These are phyloP conservation scores for Tinea trinotella DNA, from an alignment of 2,888 invertebrate genomes.

Conservation along the genomic window DNA sequence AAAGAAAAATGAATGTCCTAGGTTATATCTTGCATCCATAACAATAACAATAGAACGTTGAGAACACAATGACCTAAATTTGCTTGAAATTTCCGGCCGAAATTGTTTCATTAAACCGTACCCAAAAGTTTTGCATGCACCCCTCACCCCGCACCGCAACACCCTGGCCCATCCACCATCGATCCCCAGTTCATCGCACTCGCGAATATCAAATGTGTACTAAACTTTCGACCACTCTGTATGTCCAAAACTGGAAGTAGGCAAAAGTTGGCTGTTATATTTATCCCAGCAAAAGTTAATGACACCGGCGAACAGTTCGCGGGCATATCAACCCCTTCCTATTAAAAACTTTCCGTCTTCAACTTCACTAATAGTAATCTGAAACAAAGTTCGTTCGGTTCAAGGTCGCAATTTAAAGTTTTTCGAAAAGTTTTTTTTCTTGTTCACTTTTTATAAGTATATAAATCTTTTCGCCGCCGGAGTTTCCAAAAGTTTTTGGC, in stretches of 20 bases:
- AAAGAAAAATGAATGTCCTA: not conserved
- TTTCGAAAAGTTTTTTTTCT: slow-evolving; percentile 68
- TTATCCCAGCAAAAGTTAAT: slow-evolving; percentile 35
- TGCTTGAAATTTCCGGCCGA: slow-evolving; percentile 39
- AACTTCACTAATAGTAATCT: slow-evolving; percentile 69
- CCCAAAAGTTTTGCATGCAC: slow-evolving; percentile 56
- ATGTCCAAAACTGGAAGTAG: slow-evolving; percentile 20
- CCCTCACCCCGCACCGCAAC: slow-evolving; percentile 30
- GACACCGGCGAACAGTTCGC: slow-evolving; percentile 33
- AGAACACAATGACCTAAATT: slow-evolving; percentile 57
- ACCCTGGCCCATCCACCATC: slow-evolving; percentile 29
- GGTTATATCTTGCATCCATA: not conserved
- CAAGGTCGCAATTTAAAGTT: slow-evolving; percentile 75
- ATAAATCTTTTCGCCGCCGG: slow-evolving; percentile 72
- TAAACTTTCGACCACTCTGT: slow-evolving; percentile 30
- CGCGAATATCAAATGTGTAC: slow-evolving; percentile 38
- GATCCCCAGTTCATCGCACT: slow-evolving; percentile 55
- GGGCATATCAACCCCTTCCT: slow-evolving; percentile 49
- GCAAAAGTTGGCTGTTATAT: slow-evolving; percentile 42
- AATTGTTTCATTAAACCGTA: slow-evolving; percentile 63
- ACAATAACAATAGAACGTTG: slow-evolving; percentile 1
- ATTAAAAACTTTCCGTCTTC: slow-evolving; percentile 58
- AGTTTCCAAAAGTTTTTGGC: slow-evolving; percentile 70
- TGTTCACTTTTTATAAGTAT: slow-evolving; percentile 71
- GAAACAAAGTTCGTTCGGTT: slow-evolving; percentile 67